Base-by-base conservation (phyloP, 2,888 invertebrate species). In the Brachyptera putata region DNA sequence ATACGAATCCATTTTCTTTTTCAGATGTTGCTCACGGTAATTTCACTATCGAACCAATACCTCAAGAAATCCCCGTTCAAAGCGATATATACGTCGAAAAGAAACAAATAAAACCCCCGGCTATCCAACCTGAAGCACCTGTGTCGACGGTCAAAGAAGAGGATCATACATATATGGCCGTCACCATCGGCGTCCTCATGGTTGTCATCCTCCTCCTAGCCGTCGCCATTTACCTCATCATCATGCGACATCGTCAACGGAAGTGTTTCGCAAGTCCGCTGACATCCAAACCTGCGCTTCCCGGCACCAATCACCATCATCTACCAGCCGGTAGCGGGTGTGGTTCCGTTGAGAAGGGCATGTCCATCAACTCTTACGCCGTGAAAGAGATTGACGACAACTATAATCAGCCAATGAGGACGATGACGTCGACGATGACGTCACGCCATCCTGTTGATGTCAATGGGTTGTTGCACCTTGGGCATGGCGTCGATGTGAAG, bases 191-290 rank as follows among this genome's bases (percentile, higher is more conserved):
- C n/a, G 85, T 89, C 3, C 74, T 89, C 53, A 85, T 85, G 22
- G 87, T 86, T 1, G 85, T 88, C 56, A 85, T 88, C 56, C 80
- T 91, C 56, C 76, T 90, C 1, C 77, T 89, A 22, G 85, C 84
- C 1, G 85, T 85, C 5, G 84, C 85, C 34, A 85, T 89, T 68
- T 84, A 85, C 73, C 78, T 89, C 57, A 84, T 89, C 69, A 80
- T 88, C 43, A 84, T 86, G 64, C 78, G 87, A 46, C 86, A 87
- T 71, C 77, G 84, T 30, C 85, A 86, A 69, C 80, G 86, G 64
- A 88, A 89, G 73, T 85, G 85, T 70, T 85, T 86, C 72, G 83
- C 86, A 9, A 86, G 86, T 63, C 86, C 87, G 1, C 76, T 86
- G 68, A 82, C 84, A 24, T 80, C 82, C 9, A 83, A 83, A 71